These are phyloP conservation scores for Idaea dimidiata DNA, from an alignment of 2,888 invertebrate species.

Conservation along the genomic window DNA sequence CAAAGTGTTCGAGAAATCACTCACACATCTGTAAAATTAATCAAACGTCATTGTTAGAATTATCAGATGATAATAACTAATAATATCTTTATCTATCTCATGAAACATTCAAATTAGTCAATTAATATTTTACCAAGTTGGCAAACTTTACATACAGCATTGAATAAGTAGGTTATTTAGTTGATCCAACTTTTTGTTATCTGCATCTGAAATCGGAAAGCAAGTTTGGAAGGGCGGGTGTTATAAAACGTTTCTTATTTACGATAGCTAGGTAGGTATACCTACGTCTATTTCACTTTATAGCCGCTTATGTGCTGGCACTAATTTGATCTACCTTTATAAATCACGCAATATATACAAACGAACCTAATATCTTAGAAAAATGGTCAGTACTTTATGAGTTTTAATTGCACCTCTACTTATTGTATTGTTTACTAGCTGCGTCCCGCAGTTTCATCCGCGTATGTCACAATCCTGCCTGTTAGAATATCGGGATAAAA, in stretches of 20 bases:
- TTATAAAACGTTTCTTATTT: slow-evolving; percentile 58
- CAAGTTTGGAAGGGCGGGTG: slow-evolving; percentile 42
- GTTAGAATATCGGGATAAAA: no score
- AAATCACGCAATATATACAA: slow-evolving; percentile 47
- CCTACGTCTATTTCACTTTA: slow-evolving; percentile 52
- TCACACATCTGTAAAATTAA: no score
- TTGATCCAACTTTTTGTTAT: slow-evolving; percentile 49
- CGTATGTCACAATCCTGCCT: no score
- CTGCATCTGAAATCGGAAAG: slow-evolving; percentile 42
- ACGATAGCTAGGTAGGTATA: slow-evolving; percentile 34
- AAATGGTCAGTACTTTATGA: slow-evolving; percentile 29
- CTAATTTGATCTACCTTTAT: slow-evolving; percentile 46
- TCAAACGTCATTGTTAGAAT: no score
- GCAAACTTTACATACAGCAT: slow-evolving; percentile 31
- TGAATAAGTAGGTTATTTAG: slow-evolving; percentile 24
- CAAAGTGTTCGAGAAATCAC: no score
- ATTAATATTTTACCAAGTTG: slow-evolving; percentile 30
- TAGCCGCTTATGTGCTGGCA: slow-evolving; percentile 47
- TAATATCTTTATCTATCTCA: slow-evolving; percentile 28
- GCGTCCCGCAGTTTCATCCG: no score
- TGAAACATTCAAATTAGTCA: slow-evolving; percentile 28
- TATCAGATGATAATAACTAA: no score
- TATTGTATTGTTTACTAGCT: slow-evolving; percentile 19
- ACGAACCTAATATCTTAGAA: slow-evolving; percentile 36
- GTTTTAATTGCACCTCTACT: slow-evolving; percentile 36